These are phyloP conservation scores for Sciurus carolinensis DNA, from an alignment of 2,797 vertebrate species.

Conservation along the genomic window DNA sequence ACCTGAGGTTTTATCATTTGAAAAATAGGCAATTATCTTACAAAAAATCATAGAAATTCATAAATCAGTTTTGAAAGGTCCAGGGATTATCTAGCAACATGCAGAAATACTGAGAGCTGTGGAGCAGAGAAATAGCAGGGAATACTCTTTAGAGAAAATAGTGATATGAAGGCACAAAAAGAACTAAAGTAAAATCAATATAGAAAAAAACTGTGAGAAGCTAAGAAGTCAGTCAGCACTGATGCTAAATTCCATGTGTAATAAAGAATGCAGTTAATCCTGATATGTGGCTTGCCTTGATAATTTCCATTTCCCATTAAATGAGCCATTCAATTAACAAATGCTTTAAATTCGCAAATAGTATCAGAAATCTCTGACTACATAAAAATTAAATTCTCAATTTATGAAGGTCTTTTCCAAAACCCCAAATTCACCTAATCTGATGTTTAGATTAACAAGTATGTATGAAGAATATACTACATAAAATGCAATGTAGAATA, in stretches of 20 bases:
- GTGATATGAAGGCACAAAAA: not conserved
- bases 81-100: constrained; percentile 2
- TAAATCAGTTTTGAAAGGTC: not conserved
- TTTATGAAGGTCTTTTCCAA: not conserved
- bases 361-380: not conserved
- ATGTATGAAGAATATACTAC: not conserved
- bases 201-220: not conserved
- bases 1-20: not conserved
- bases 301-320: not conserved
- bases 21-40: constrained; percentile 48
- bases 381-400: not conserved
- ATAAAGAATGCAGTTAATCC: not conserved
- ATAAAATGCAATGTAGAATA: not conserved
- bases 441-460: not conserved
- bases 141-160: not conserved
- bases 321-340: not conserved
- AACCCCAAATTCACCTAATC: not conserved
- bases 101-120: not conserved
- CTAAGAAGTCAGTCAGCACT: not conserved
- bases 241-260: not conserved
- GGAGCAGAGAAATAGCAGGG: not conserved
- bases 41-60: not conserved
- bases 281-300: not conserved
- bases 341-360: constrained; percentile 32
- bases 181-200: not conserved